Conservation (phyloP, 2,797 vertebrate genomes). For the Enoplosus armatus region DNA sequence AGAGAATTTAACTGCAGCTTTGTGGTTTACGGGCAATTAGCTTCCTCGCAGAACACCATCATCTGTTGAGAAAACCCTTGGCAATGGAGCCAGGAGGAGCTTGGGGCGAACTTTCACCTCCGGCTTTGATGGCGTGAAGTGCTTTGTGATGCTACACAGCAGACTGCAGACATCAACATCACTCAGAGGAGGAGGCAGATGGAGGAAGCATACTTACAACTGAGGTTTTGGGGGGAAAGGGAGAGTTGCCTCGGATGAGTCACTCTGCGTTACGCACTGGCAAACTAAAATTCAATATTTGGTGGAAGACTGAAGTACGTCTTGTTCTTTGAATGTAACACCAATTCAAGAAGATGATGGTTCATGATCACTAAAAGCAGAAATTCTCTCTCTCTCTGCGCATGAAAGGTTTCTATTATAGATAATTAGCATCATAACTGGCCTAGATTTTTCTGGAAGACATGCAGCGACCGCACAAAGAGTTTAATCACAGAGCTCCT, state of each 20-base stretch:
- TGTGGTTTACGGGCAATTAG: slow-evolving; percentile 40
- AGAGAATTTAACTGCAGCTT: slow-evolving; percentile 27
- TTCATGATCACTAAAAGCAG: slow-evolving; percentile 22
- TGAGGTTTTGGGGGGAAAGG: slow-evolving; percentile 28
- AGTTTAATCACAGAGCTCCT: slow-evolving; percentile 70
- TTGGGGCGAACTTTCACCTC: slow-evolving; percentile 41
- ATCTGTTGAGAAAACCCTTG: slow-evolving; percentile 24
- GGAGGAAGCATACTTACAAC: slow-evolving; percentile 15
- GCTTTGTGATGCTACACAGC: slow-evolving; percentile 42
- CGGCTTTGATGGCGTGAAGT: slow-evolving; percentile 14
- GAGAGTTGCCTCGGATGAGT: slow-evolving; percentile 19
- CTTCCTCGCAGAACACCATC: slow-evolving; percentile 2
- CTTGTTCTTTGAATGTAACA: not conserved
- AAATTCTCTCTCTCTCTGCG: slow-evolving; percentile 18
- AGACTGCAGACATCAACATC: slow-evolving; percentile 39
- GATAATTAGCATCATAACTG: slow-evolving; percentile 67
- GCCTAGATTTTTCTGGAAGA: slow-evolving; percentile 56
- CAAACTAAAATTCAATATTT: not conserved
- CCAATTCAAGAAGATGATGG: slow-evolving; percentile 10
- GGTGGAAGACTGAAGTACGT: not conserved
- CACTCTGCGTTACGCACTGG: not conserved
- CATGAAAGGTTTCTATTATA: slow-evolving; percentile 55
- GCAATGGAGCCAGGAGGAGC: slow-evolving; percentile 26
- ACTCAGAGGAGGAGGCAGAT: slow-evolving; percentile 13
- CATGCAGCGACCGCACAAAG: slow-evolving; percentile 31